Evolutionary conservation across 2,888 invertebrate genomes (phyloP).

Genomic region (Drosophila differens): DNA sequence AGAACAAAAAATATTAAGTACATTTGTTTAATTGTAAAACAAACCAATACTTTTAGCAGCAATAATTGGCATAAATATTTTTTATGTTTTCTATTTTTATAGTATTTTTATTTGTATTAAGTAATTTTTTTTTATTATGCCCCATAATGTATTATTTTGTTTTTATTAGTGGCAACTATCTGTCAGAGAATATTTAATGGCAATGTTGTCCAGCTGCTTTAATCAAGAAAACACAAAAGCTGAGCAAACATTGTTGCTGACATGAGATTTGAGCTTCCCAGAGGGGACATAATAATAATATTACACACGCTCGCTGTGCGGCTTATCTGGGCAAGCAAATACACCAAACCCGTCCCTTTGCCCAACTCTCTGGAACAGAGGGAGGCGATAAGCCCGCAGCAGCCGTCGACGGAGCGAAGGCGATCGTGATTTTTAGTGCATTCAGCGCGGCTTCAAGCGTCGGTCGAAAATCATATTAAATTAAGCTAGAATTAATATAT

Average conservation of each 20-base stretch:
- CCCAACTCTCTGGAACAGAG: neutral
- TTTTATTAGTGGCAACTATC: neutral
- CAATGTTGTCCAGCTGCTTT: neutral
- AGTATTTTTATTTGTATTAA: neutral
- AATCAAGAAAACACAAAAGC: neutral
- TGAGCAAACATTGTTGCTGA: constrained; percentile 40
- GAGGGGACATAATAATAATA: constrained; percentile 23
- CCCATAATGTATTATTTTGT: neutral
- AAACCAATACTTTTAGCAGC: neutral
- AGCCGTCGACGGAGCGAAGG: constrained; percentile 12
- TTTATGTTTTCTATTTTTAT: neutral
- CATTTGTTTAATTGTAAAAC: neutral
- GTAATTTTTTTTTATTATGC: neutral
- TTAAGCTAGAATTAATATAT: constrained; percentile 13
- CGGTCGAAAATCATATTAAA: constrained; percentile 33
- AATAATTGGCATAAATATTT: neutral
- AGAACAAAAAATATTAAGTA: neutral
- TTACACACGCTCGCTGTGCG: constrained; percentile 42
- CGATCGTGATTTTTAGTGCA: constrained; percentile 35
- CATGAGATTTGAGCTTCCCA: constrained; percentile 33
- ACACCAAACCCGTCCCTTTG: neutral
- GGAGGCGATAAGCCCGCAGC: constrained; percentile 42
- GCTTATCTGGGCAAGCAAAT: constrained; percentile 35
- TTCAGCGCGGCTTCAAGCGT: constrained; percentile 38
- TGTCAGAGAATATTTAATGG: neutral